Evolutionary conservation across 2,888 invertebrate genomes (phyloP).

Genomic region (Cephus runcator): DNA sequence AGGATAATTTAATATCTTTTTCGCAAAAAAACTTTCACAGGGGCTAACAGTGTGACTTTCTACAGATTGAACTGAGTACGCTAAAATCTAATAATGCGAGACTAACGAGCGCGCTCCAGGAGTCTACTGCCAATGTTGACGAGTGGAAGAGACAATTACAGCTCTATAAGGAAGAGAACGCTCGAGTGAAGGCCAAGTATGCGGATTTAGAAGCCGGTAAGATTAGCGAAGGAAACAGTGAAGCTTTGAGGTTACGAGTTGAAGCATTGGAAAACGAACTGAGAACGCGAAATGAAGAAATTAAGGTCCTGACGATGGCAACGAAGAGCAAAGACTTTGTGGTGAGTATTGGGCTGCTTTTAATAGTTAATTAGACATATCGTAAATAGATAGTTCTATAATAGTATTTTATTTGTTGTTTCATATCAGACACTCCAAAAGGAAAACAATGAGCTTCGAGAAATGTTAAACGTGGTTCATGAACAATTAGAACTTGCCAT

Average conservation of each 20-base stretch:
- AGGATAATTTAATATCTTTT: background rate
- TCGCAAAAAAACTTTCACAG: background rate
- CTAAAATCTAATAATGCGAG: slow-evolving; percentile 96
- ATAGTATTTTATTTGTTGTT: background rate
- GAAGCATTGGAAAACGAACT: slow-evolving; percentile 86
- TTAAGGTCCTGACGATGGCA: slow-evolving; percentile 71
- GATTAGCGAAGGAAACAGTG: slow-evolving; percentile 64
- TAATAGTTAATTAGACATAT: too few relatives aligned
- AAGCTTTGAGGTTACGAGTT: slow-evolving; percentile 80
- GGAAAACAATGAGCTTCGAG: slow-evolving; percentile 74
- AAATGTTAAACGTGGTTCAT: slow-evolving; percentile 79
- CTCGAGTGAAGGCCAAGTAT: slow-evolving; percentile 80
- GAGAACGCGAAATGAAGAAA: slow-evolving; percentile 85
- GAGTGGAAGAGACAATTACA: slow-evolving; percentile 98
- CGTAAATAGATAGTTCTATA: too few relatives aligned
- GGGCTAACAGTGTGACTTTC: background rate
- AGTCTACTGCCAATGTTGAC: slow-evolving; percentile 96
- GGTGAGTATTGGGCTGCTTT: slow-evolving; percentile 38
- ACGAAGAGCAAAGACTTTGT: slow-evolving; percentile 62
- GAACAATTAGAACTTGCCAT: slow-evolving; percentile 83
- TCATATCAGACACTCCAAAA: slow-evolving; percentile 69
- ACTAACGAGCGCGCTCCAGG: slow-evolving; percentile 93
- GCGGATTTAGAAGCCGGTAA: slow-evolving; percentile 78
- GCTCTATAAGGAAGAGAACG: slow-evolving; percentile 90
- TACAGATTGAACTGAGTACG: slow-evolving; percentile 86